phyloP scores from a whole-genome alignment of 2,797 vertebrate species.

The Karalla daura region DNA sequence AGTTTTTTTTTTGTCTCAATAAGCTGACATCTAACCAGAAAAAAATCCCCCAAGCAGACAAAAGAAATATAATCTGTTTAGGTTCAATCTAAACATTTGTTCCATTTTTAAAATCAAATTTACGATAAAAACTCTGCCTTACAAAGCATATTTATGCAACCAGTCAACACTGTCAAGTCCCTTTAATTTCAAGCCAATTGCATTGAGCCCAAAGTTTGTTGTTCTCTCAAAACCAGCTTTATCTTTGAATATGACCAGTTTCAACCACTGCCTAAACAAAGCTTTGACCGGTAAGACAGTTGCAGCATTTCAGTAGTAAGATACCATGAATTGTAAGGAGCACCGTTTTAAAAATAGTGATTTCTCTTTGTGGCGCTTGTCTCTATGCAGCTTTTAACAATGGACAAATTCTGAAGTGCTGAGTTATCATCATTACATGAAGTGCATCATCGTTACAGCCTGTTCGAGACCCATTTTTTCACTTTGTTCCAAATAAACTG shows the following conservation, averaged over 20 bases:
- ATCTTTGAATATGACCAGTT: slow-evolving; percentile 4
- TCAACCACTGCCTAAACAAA: background rate
- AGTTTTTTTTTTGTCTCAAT: slow-evolving; percentile 7
- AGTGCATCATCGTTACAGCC: background rate
- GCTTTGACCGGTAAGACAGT: background rate
- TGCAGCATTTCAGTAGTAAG: background rate
- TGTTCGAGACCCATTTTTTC: background rate
- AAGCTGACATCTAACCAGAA: slow-evolving; percentile 7
- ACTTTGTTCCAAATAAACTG: slow-evolving; percentile 6
- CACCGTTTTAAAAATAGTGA: background rate
- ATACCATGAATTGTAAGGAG: background rate
- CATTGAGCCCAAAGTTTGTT: background rate
- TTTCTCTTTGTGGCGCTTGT: too few relatives aligned
- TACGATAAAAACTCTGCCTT: background rate
- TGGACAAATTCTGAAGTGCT: too few relatives aligned
- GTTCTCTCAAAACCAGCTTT: background rate
- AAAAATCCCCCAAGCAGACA: slow-evolving; percentile 17
- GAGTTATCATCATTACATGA: too few relatives aligned
- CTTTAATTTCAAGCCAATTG: slow-evolving; percentile 27
- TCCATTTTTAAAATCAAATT: slow-evolving; percentile 11
- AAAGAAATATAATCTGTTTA: slow-evolving; percentile 18
- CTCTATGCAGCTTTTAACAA: too few relatives aligned
- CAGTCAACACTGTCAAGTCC: slow-evolving; percentile 3
- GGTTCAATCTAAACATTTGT: slow-evolving; percentile 31
- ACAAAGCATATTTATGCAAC: slow-evolving; percentile 7